A percentile compares a stretch with the other conserved stretches of the same genome.
phyloP scores from a whole-genome alignment of 2,888 invertebrate species.

The Biston stratarius region DNA sequence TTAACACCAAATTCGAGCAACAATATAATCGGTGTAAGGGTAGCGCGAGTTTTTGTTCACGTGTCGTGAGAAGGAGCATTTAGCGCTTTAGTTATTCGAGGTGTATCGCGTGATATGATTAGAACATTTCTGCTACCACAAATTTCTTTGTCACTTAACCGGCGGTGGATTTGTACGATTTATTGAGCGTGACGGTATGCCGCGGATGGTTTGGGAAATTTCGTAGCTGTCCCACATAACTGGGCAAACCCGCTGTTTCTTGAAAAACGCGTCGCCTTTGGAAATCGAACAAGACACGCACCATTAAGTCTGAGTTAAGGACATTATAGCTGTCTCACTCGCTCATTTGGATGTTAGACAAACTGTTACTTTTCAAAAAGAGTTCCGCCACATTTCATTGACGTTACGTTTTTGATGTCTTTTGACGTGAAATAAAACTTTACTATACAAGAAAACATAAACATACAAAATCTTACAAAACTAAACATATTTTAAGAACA shows the following conservation, averaged over 20 bases:
- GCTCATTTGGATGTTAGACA: too few relatives aligned
- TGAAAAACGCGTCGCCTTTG: slow-evolving; percentile 47
- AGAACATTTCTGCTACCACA: slow-evolving; percentile 72
- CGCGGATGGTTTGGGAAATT: slow-evolving; percentile 56
- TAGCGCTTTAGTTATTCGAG: slow-evolving; percentile 68
- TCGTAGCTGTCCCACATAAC: slow-evolving; percentile 56
- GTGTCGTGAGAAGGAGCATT: slow-evolving; percentile 71
- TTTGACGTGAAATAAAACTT: too few relatives aligned
- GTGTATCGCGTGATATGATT: slow-evolving; percentile 74
- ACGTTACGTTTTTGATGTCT: too few relatives aligned
- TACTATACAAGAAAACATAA: too few relatives aligned
- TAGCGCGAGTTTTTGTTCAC: slow-evolving; percentile 50
- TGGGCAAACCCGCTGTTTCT: slow-evolving; percentile 50
- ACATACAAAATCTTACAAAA: too few relatives aligned
- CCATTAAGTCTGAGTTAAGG: slow-evolving; percentile 41
- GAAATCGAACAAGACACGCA: slow-evolving; percentile 48
- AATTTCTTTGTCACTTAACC: slow-evolving; percentile 76
- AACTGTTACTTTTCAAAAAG: too few relatives aligned
- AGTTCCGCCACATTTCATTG: too few relatives aligned
- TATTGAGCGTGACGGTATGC: slow-evolving; percentile 67
- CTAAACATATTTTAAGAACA: too few relatives aligned
- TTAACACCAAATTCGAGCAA: slow-evolving; percentile 62
- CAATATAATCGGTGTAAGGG: slow-evolving; percentile 59
- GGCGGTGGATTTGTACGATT: slow-evolving; percentile 64
- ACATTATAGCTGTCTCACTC: too few relatives aligned